These are phyloP conservation scores for Endotricha flammealis DNA, from an alignment of 2,888 invertebrate genomes.

Conservation along the genomic window DNA sequence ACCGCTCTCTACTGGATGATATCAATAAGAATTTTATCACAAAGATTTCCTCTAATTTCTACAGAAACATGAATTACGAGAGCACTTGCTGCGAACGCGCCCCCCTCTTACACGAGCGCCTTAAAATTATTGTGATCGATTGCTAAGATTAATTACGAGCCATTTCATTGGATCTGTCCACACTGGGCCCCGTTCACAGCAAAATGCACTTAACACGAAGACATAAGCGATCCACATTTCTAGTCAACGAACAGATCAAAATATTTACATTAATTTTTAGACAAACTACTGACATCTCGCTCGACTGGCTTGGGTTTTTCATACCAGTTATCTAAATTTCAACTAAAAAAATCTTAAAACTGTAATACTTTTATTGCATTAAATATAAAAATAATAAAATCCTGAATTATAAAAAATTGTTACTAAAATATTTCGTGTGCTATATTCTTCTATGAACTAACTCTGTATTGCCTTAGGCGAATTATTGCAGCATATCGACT, in stretches of 20 bases:
- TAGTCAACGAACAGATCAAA: slow-evolving; percentile 59
- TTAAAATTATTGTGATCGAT: too few species aligned
- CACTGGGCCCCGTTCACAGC: slow-evolving; percentile 23
- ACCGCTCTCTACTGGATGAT: slow-evolving; percentile 57
- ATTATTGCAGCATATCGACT: slow-evolving; percentile 68
- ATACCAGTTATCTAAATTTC: slow-evolving; percentile 39
- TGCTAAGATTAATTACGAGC: too few species aligned
- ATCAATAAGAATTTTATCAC: slow-evolving; percentile 65
- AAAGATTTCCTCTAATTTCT: slow-evolving; percentile 64
- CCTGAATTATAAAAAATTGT: slow-evolving; percentile 48
- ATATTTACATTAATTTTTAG: slow-evolving; percentile 54
- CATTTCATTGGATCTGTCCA: neutral
- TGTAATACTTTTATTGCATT: slow-evolving; percentile 37
- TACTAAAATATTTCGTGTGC: slow-evolving; percentile 41
- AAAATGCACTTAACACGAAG: slow-evolving; percentile 44
- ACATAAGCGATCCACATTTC: slow-evolving; percentile 50
- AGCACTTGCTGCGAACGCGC: slow-evolving; percentile 35
- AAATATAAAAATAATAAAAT: slow-evolving; percentile 60
- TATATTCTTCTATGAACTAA: slow-evolving; percentile 28
- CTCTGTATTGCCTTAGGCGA: slow-evolving; percentile 57
- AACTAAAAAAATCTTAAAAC: slow-evolving; percentile 38
- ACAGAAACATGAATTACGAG: slow-evolving; percentile 51
- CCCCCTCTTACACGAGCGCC: too few species aligned
- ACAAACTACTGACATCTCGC: slow-evolving; percentile 26
- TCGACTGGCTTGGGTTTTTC: slow-evolving; percentile 33